Base-by-base conservation (phyloP, 2,797 vertebrate genomes). In the Onychomys leucogaster region DNA sequence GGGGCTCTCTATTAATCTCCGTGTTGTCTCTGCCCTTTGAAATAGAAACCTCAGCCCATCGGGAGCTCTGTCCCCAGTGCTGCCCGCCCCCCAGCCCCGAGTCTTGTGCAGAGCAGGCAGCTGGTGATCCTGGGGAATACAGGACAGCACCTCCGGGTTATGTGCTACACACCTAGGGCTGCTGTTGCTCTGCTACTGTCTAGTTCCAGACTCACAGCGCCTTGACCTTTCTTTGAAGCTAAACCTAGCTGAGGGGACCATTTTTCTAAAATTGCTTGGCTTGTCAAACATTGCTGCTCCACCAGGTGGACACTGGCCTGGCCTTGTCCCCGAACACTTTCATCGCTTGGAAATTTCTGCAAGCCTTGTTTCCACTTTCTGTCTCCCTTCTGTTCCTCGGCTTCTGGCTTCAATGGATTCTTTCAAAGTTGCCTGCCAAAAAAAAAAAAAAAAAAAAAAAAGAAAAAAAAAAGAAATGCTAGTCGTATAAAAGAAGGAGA, bases 281-380 rank as follows among this genome's bases (percentile, higher is more conserved):
- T 95, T 96, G 80, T 63, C 77, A 94, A 94, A 94, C 85, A 21
- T 52, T 46, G 49, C 17, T 84, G 29, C 5, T 84, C 46, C 43
- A 84, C 55, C 52, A 69, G 57, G 61, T 77, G 83, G 82, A 59
- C 52, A 71, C 19, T 90, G 69, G 69, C 88, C 55, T 21, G 76
- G 77, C 52, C 63, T 96, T 91, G 77, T 55, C n/a, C 67, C 69
- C 3, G 10, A 63, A 43, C 41, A 61, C 37, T 88, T 91, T 77
- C 59, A 23, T 88, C 86, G 90, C 73, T 97, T 94, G 69, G 86
- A 91, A 96, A 95, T 89, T 89, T 95, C 93, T 92, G 27, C 78
- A 93, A 85, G 27, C 59, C 61, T 78, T 77, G n/a, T 88, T 96
- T 78, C 59, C 5, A 80, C 46, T 34, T 65, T 65, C 34, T 85